phyloP scores from a whole-genome alignment of 2,888 invertebrate species.

The Heteromyza rotundicornis region DNA sequence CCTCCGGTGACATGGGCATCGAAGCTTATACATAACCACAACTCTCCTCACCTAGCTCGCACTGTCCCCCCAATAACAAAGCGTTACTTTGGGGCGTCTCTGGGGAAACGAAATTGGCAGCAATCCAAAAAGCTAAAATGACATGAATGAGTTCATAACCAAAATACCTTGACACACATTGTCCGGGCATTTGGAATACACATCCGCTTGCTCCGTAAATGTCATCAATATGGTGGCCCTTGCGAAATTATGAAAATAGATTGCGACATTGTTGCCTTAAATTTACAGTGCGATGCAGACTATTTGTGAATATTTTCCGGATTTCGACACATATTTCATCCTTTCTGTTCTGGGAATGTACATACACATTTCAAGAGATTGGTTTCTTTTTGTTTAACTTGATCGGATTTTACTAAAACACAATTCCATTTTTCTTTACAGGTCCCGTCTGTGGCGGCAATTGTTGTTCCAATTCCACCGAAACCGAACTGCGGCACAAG shows the following conservation, averaged over 20 bases:
- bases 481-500: slow-evolving; percentile 56
- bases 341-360: too few relatives aligned
- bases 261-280: not conserved
- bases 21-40: too few relatives aligned
- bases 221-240: not conserved
- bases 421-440: slow-evolving; percentile 42
- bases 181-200: not conserved
- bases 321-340: too few relatives aligned
- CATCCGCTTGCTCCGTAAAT: not conserved
- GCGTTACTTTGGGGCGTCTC: too few relatives aligned
- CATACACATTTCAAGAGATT: not conserved
- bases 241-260: not conserved
- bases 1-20: too few relatives aligned
- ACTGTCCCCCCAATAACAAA: not conserved
- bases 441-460: slow-evolving; percentile 60
- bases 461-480: slow-evolving; percentile 60
- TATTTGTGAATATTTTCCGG: too few relatives aligned
- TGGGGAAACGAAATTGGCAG: too few relatives aligned
- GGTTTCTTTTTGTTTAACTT: not conserved
- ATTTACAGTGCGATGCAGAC: too few relatives aligned
- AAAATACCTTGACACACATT: slow-evolving; percentile 19
- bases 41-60: not conserved
- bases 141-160: not conserved
- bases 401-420: not conserved
- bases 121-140: not conserved